Evolutionary conservation across 2,888 invertebrate species (phyloP).

Genomic region (Perizoma affinitatum): DNA sequence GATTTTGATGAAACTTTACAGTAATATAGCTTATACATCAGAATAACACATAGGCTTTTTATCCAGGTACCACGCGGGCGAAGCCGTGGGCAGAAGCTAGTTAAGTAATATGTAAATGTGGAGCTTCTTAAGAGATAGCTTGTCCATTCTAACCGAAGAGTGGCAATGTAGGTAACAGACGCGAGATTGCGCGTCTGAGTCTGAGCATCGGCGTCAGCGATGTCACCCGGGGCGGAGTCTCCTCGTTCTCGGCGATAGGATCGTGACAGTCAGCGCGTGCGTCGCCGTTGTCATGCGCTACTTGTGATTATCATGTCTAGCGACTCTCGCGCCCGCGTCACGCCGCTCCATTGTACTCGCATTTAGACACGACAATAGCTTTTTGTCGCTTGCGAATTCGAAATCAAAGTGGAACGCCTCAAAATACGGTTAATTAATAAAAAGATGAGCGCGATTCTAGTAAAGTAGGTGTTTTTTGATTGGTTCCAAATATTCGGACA

Average conservation of each 20-base stretch:
- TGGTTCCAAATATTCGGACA: conserved; percentile 16
- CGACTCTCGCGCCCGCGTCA: conserved; percentile 67
- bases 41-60: too few species aligned
- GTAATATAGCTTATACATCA: too few species aligned
- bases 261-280: conserved; percentile 79
- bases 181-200: conserved; percentile 23
- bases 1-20: too few species aligned
- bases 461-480: conserved; percentile 26
- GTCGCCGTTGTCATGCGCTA: conserved; percentile 73
- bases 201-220: conserved; percentile 46
- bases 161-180: conserved; percentile 14
- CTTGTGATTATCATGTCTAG: conserved; percentile 76
- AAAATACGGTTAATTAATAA: conserved; percentile 56
- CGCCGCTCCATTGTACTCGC: conserved; percentile 50
- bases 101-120: too few species aligned
- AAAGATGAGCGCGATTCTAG: conserved; percentile 40
- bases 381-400: conserved; percentile 50
- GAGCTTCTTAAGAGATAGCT: not conserved
- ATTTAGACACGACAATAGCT: conserved; percentile 39
- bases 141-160: conserved; percentile 12
- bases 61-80: too few species aligned
- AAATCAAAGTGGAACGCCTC: conserved; percentile 42
- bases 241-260: conserved; percentile 36
- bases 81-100: too few species aligned
- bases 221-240: conserved; percentile 58